Conservation (phyloP, 1,140 invertebrate genomes). For the Ctenoplectra terminalis region DNA sequence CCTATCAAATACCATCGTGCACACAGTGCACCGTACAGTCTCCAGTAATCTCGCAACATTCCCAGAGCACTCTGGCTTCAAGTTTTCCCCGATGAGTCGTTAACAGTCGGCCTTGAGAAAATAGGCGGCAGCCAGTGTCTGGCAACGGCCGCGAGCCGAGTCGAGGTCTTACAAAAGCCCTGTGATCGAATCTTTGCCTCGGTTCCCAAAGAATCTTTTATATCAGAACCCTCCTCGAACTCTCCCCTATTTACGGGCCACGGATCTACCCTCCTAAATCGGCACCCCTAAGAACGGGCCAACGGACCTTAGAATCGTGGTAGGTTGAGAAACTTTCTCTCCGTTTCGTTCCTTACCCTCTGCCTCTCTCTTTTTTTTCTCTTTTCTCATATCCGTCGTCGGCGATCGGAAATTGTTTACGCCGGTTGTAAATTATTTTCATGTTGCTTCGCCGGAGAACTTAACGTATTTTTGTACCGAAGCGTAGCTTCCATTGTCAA, state of each 20-base stretch:
- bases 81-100: slow-evolving; percentile 41
- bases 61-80: slow-evolving; percentile 42
- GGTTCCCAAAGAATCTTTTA: slow-evolving; percentile 82
- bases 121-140: slow-evolving; percentile 52
- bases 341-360: not conserved
- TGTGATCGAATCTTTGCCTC: slow-evolving; percentile 82
- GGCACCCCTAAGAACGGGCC: slow-evolving; percentile 60
- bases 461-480: too few relatives aligned
- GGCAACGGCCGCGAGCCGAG: slow-evolving; percentile 56
- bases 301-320: slow-evolving; percentile 46
- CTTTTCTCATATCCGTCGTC: too few relatives aligned
- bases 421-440: too few relatives aligned
- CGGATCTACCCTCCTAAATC: slow-evolving; percentile 71
- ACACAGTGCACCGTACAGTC: too few relatives aligned
- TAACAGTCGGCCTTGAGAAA: slow-evolving; percentile 59
- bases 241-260: slow-evolving; percentile 71
- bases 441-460: too few relatives aligned
- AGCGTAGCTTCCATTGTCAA: too few relatives aligned
- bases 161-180: slow-evolving; percentile 69
- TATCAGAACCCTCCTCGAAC: slow-evolving; percentile 71
- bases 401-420: too few relatives aligned
- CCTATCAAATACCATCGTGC: too few relatives aligned
- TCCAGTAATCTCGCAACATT: slow-evolving; percentile 26
- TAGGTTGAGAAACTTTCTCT: slow-evolving; percentile 45
- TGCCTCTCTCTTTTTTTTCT: not conserved